These are phyloP conservation scores for Poliocrania exsul DNA, from an alignment of 2,797 vertebrate genomes.

Conservation along the genomic window DNA sequence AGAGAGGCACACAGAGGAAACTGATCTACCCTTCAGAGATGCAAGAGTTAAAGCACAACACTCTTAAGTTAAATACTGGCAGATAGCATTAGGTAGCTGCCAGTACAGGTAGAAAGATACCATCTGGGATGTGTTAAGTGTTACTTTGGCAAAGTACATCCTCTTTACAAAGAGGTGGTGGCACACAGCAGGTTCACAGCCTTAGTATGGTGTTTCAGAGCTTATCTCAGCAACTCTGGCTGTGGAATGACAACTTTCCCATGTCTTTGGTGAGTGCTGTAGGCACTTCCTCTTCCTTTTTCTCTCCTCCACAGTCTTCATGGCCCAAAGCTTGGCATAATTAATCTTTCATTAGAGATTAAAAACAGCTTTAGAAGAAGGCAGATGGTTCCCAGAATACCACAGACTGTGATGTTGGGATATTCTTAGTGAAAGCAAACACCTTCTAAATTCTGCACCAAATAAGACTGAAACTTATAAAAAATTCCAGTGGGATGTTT, in stretches of 20 bases:
- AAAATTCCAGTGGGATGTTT: neutral
- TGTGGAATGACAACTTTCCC: neutral
- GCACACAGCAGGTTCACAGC: neutral
- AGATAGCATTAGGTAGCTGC: neutral
- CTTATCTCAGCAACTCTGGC: neutral
- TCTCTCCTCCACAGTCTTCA: neutral
- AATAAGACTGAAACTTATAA: neutral
- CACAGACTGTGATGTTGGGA: neutral
- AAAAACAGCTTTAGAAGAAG: constrained; percentile 1
- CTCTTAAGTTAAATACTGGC: neutral
- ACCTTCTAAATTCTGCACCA: neutral
- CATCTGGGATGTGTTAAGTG: neutral
- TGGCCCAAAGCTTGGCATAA: neutral
- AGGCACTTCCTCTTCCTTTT: neutral
- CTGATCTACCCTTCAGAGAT: neutral
- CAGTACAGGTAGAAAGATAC: neutral
- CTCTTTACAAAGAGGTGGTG: neutral
- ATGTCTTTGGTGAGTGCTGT: neutral
- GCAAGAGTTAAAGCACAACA: neutral
- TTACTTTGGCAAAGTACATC: neutral
- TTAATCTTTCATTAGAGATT: constrained; percentile 25
- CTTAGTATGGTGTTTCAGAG: neutral
- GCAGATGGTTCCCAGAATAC: neutral
- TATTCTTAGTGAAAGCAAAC: neutral
- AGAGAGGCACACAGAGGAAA: neutral